These are phyloP conservation scores for Protophormia terraenovae DNA, from an alignment of 2,888 invertebrate genomes.

Conservation along the genomic window DNA sequence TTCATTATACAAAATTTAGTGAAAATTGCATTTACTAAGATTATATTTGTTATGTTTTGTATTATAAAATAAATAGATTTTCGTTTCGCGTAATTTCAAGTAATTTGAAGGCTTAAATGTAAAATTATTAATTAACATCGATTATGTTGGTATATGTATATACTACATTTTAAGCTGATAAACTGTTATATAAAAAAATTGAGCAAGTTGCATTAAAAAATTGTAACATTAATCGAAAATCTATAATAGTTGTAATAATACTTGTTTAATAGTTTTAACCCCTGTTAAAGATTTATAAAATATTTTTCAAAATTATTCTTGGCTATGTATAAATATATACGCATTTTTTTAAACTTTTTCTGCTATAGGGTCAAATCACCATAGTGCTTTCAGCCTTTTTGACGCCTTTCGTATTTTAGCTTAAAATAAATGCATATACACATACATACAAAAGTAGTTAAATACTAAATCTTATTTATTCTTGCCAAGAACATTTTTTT, in stretches of 20 bases:
- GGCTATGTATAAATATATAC: neutral
- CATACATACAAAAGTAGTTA: slow-evolving; percentile 1
- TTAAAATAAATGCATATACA: neutral
- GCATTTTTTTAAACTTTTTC: neutral
- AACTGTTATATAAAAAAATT: no score
- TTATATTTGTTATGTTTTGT: neutral
- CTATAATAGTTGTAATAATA: no score
- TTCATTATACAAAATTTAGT: neutral
- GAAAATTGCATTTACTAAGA: neutral
- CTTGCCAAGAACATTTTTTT: slow-evolving; percentile 36
- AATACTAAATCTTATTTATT: slow-evolving; percentile 31
- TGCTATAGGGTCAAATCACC: slow-evolving; percentile 43
- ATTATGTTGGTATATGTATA: no score
- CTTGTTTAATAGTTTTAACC: no score
- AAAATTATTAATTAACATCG: no score
- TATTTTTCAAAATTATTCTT: no score
- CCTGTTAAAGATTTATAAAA: no score
- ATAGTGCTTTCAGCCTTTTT: slow-evolving; percentile 60
- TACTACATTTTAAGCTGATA: no score
- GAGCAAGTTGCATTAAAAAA: no score
- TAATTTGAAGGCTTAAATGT: neutral
- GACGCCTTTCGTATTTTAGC: slow-evolving; percentile 52
- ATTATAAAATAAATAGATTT: neutral
- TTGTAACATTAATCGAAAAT: no score
- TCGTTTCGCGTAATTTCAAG: neutral